Conservation (phyloP, 2,888 invertebrate species). For the Athalia cordata region DNA sequence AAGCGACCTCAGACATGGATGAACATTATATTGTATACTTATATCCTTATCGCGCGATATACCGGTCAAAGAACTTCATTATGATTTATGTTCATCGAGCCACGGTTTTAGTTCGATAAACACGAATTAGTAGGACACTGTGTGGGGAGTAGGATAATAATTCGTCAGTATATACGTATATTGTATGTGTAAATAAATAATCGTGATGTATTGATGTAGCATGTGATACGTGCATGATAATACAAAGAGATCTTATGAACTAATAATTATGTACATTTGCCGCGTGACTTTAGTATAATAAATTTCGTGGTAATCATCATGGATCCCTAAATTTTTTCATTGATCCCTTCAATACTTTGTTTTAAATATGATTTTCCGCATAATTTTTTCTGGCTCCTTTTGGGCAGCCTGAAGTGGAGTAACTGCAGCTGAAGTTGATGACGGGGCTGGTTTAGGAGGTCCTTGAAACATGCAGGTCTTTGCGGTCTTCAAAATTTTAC, state of each 20-base stretch:
- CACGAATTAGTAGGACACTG: neutral
- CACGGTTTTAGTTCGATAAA: neutral
- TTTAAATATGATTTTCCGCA: conserved; percentile 23
- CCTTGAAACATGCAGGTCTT: conserved; percentile 67
- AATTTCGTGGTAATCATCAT: neutral
- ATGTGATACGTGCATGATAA: conserved; percentile 44
- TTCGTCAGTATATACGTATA: neutral
- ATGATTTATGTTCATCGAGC: neutral
- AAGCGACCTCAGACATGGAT: neutral
- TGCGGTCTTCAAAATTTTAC: conserved; percentile 64
- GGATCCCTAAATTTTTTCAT: neutral
- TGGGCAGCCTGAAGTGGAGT: neutral
- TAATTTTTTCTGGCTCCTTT: neutral
- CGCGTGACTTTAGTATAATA: neutral
- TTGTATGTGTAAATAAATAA: conserved; percentile 59
- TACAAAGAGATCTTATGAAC: conserved; percentile 49
- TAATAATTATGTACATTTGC: conserved; percentile 57
- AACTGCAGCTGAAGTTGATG: conserved; percentile 62
- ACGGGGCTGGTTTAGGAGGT: conserved; percentile 65
- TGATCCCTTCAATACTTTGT: neutral
- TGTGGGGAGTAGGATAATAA: neutral
- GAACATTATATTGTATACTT: neutral
- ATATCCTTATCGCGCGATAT: conserved; percentile 6
- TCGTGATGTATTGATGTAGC: conserved; percentile 51
- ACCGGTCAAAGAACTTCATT: conserved; percentile 15